phyloP scores from a whole-genome alignment of 2,888 invertebrate species.

The Brachycybe producta region DNA sequence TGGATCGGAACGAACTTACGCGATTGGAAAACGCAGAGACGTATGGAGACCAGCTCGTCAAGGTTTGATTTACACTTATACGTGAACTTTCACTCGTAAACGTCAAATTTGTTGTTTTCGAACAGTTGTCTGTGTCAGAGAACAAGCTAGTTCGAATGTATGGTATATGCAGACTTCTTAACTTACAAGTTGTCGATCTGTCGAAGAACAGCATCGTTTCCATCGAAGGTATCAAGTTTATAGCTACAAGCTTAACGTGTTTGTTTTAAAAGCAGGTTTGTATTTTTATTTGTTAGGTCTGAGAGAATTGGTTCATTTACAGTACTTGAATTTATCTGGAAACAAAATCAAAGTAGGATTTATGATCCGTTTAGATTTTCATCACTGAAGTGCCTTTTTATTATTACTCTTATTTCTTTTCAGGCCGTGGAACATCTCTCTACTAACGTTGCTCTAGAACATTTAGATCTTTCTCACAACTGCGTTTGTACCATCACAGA shows the following conservation, averaged over 20 bases:
- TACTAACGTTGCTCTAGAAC: conserved; percentile 63
- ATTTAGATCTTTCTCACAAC: conserved; percentile 78
- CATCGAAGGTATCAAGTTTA: conserved; percentile 51
- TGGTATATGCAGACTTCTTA: conserved; percentile 64
- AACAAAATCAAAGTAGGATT: conserved; percentile 70
- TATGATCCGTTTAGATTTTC: neutral
- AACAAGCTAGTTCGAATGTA: conserved; percentile 80
- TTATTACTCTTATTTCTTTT: conserved; percentile 24
- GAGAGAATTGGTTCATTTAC: conserved; percentile 65
- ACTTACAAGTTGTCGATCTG: conserved; percentile 64
- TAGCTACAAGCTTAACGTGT: neutral
- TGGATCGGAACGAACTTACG: conserved; percentile 76
- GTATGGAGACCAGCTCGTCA: conserved; percentile 54
- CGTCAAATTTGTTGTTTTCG: conserved; percentile 27
- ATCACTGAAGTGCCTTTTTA: neutral
- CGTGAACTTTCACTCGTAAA: no score
- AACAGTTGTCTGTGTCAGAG: conserved; percentile 67
- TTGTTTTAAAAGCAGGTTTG: neutral
- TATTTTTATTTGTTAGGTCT: conserved; percentile 39
- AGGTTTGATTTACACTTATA: no score
- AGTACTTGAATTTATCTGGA: conserved; percentile 67
- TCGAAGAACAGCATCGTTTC: conserved; percentile 77
- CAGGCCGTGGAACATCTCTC: conserved; percentile 76
- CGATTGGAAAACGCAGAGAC: conserved; percentile 76
- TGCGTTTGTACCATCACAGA: conserved; percentile 72